These are phyloP conservation scores for Semibalanus balanoides DNA, from an alignment of 1,140 invertebrate genomes.

Conservation along the genomic window DNA sequence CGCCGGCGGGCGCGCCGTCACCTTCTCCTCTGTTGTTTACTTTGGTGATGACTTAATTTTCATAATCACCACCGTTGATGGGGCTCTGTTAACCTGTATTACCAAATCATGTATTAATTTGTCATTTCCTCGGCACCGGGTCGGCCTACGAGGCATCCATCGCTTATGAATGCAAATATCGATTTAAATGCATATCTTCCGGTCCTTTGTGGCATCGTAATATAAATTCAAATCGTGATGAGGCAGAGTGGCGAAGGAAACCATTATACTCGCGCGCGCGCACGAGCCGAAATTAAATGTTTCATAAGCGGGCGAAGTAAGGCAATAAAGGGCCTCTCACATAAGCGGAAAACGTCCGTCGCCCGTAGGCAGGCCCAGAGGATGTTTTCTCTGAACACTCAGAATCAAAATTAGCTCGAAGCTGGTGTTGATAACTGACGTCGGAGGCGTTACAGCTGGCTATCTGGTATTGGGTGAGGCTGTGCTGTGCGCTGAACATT, in stretches of 20 bases:
- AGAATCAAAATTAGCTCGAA: background rate
- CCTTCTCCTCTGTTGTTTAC: background rate
- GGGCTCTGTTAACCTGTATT: background rate
- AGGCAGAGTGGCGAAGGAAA: background rate
- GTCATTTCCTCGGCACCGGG: background rate
- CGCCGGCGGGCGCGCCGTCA: background rate
- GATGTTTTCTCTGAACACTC: background rate
- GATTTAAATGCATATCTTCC: constrained; percentile 2
- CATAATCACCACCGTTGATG: background rate
- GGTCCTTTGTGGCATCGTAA: background rate
- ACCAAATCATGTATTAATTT: constrained; percentile 1
- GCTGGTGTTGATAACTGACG: no score
- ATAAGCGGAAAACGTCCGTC: background rate
- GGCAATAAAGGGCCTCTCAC: background rate
- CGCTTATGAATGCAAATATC: constrained; percentile 1
- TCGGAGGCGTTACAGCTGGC: no score
- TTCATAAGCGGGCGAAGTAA: background rate
- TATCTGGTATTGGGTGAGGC: no score
- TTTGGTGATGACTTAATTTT: background rate
- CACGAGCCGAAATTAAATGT: background rate
- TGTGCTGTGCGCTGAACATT: no score
- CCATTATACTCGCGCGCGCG: background rate
- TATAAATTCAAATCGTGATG: background rate
- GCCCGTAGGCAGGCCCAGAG: no score
- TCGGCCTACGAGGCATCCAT: background rate